Percentiles rank a stretch among this genome's conserved stretches.
Evolutionary conservation across 2,113 vertebrate species (phyloP).

Genomic region (Nanorana parkeri): DNA sequence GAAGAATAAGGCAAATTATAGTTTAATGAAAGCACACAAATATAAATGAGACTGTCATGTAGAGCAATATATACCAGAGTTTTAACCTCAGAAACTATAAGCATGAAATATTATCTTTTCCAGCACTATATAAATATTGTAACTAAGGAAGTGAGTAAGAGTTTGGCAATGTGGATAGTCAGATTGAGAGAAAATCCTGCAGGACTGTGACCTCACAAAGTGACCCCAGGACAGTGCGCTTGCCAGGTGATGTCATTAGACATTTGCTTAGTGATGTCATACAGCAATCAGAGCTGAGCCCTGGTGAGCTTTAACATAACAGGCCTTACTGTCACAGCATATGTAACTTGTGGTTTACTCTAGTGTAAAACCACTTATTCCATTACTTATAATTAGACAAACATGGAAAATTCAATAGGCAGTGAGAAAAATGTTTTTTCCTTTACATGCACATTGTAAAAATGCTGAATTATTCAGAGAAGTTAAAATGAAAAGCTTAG

Average conservation of each 20-base stretch:
- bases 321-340: slow-evolving; percentile 23
- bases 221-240: slow-evolving; percentile 72
- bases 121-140: slow-evolving; percentile 50
- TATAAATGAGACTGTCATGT: neutral
- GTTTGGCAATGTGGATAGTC: slow-evolving; percentile 43
- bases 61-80: neutral
- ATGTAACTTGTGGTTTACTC: neutral
- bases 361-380: slow-evolving; percentile 46
- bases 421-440: neutral
- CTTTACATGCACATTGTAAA: neutral
- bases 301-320: slow-evolving; percentile 44
- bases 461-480: neutral
- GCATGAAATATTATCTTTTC: slow-evolving; percentile 43
- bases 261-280: slow-evolving; percentile 55
- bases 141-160: slow-evolving; percentile 56
- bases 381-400: slow-evolving; percentile 33
- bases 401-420: slow-evolving; percentile 10
- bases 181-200: slow-evolving; percentile 71
- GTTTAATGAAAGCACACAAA: neutral
- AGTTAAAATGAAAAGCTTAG: neutral
- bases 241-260: slow-evolving; percentile 73
- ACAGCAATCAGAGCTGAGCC: slow-evolving; percentile 27
- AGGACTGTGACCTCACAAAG: slow-evolving; percentile 73
- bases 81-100: slow-evolving; percentile 37
- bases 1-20: neutral